Evolutionary conservation across 1,140 invertebrate species (phyloP), one percentile per base, ranked within the genome.

Genomic region (Homarus americanus): DNA sequence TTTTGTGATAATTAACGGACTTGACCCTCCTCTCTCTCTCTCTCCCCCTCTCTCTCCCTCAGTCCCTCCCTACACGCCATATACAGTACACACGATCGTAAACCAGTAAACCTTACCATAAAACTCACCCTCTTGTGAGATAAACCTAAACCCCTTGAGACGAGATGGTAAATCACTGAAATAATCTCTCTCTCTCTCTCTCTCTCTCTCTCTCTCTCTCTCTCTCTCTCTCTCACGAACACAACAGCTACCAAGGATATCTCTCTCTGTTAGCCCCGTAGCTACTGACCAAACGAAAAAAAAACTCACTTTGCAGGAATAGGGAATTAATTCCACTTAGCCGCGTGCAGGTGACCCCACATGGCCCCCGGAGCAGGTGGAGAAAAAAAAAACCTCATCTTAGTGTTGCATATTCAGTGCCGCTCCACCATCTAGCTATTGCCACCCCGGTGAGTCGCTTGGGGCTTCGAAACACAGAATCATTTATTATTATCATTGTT

Each of bases 121-220:
- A 58, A 58, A 20, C 17, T 58, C 53, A 0, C 24, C 53, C 53
- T 4, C 15, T 4, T 7, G 24, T 15, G 24, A 20, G 53, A 20
- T 17, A 58, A 9, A 20, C 17, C 4, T 17, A 15, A 58, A 58
- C 17, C 24, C 24, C 2, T 58, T 58, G 12, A 58, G 53, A 58
- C 24, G 24, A 58, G 53, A 7, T 15, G 44, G 15, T 49, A 49
- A 49, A 7, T 49, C 15, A 4, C 44, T 49, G 44, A 4, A 7
- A 49, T 49, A 17, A 34, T 76, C 73, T 76, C 73, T 76, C 73
- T 76, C 34, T 76, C 73, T 76, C 73, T 76, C 73, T 76, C 73
- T 76, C 73, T 76, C 34, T 76, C 73, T 76, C 34, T 79, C 76
- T 40, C 76, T 79, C 40, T 44, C 40, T 79, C 76, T 79, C 40